Conservation (phyloP, 2,888 invertebrate genomes). For the Xylota segnis region DNA sequence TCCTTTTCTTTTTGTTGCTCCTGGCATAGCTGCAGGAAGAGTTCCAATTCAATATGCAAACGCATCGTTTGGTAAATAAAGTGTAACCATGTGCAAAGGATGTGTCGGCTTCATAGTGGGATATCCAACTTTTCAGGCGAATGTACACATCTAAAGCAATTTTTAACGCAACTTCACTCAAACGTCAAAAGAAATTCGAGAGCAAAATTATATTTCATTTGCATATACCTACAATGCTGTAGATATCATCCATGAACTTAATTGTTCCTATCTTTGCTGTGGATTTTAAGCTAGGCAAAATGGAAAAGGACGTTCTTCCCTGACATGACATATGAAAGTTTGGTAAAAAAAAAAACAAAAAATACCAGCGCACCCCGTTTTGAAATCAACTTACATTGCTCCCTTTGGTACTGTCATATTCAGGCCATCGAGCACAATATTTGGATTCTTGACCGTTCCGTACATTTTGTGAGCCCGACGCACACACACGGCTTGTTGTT, state of each 20-base stretch:
- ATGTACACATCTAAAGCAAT: slow-evolving; percentile 17
- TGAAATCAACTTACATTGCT: slow-evolving; percentile 89
- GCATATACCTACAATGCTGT: background rate
- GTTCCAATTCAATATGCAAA: slow-evolving; percentile 52
- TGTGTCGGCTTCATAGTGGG: slow-evolving; percentile 33
- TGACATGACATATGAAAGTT: slow-evolving; percentile 14
- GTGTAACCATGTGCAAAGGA: slow-evolving; percentile 38
- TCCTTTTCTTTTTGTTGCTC: slow-evolving; percentile 27
- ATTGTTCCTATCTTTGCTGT: slow-evolving; percentile 3
- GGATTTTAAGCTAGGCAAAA: background rate
- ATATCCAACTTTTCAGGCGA: slow-evolving; percentile 16
- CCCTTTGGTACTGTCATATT: slow-evolving; percentile 97
- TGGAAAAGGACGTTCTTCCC: slow-evolving; percentile 17
- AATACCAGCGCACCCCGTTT: slow-evolving; percentile 16
- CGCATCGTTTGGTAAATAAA: slow-evolving; percentile 45
- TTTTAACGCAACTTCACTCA: slow-evolving; percentile 49
- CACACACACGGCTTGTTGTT: slow-evolving; percentile 93
- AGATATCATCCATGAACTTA: background rate
- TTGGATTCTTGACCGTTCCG: slow-evolving; percentile 91
- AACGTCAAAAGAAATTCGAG: slow-evolving; percentile 30
- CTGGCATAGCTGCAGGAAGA: slow-evolving; percentile 48
- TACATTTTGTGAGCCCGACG: slow-evolving; percentile 93
- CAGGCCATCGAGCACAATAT: slow-evolving; percentile 93
- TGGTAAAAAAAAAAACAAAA: slow-evolving; percentile 7
- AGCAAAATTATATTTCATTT: slow-evolving; percentile 27